phyloP scores from a whole-genome alignment of 2,888 invertebrate genomes.

The Phlogophora meticulosa region DNA sequence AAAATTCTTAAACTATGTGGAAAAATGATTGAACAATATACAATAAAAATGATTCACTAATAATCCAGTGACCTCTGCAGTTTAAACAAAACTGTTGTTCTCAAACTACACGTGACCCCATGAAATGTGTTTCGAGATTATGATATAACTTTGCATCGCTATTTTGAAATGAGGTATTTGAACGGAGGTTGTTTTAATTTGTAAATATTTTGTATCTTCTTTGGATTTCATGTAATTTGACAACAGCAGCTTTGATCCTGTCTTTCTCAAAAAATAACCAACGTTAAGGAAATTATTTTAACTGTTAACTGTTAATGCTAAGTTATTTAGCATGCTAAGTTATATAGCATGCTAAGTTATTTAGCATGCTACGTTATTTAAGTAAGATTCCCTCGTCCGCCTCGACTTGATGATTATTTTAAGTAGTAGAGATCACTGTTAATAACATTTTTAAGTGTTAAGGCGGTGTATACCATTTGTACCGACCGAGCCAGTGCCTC shows the following conservation, averaged over 20 bases:
- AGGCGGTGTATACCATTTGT: conserved; percentile 91
- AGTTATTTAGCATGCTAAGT: conserved; percentile 34
- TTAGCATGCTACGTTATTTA: conserved; percentile 41
- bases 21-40: conserved; percentile 91
- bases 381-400: conserved; percentile 50
- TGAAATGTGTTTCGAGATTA: conserved; percentile 26
- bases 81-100: conserved; percentile 62
- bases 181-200: conserved; percentile 69
- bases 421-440: conserved; percentile 79
- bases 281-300: conserved; percentile 47
- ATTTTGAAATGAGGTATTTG: conserved; percentile 80
- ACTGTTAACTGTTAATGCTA: conserved; percentile 5
- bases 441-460: conserved; percentile 88
- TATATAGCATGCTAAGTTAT: conserved; percentile 23
- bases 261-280: conserved; percentile 68
- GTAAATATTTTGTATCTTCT: conserved; percentile 45
- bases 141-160: conserved; percentile 69
- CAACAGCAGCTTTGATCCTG: conserved; percentile 61
- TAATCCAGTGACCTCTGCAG: conserved; percentile 83
- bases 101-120: conserved; percentile 63
- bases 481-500: conserved; percentile 84
- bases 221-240: conserved; percentile 61
- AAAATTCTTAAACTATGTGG: conserved; percentile 89
- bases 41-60: conserved; percentile 90
- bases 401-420: conserved; percentile 68